Conservation (phyloP, 2,797 vertebrate genomes). For the Denticeps clupeoides region DNA sequence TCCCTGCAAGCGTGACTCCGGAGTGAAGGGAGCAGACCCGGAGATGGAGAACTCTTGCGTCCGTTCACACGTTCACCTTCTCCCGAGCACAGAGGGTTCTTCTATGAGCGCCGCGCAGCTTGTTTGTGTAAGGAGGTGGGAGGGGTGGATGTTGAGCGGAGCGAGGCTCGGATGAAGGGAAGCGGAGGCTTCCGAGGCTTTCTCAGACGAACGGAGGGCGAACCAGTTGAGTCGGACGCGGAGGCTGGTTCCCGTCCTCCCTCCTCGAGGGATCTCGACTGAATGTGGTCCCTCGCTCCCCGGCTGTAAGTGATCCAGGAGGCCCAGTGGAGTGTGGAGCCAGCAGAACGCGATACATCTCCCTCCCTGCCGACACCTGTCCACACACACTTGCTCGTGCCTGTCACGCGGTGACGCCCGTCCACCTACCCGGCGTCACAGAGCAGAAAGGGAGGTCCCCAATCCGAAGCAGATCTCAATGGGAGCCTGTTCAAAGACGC, state of each 20-base stretch:
- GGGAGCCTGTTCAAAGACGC: no score
- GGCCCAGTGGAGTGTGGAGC: slow-evolving; percentile 23
- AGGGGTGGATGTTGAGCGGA: neutral
- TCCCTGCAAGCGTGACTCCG: no score
- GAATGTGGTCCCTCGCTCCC: slow-evolving; percentile 3
- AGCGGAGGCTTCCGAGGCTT: no score
- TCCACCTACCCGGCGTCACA: no score
- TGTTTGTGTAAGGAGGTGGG: neutral
- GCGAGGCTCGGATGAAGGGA: no score
- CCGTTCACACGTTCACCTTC: no score
- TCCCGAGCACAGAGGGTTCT: no score
- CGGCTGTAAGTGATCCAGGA: slow-evolving; percentile 31
- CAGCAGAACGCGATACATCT: slow-evolving; percentile 28
- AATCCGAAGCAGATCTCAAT: no score
- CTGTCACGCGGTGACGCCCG: slow-evolving; percentile 24
- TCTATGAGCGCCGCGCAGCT: neutral
- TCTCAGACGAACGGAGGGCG: neutral
- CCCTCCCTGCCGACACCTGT: slow-evolving; percentile 26
- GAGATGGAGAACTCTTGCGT: no score
- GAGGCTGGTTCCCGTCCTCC: slow-evolving; percentile 11
- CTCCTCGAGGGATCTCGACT: slow-evolving; percentile 1
- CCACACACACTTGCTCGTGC: slow-evolving; percentile 34
- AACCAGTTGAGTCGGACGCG: slow-evolving; percentile 2
- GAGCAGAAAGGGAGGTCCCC: no score
- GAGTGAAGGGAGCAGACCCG: no score